Conservation (phyloP, 2,797 vertebrate genomes). For the Botia almorhae region DNA sequence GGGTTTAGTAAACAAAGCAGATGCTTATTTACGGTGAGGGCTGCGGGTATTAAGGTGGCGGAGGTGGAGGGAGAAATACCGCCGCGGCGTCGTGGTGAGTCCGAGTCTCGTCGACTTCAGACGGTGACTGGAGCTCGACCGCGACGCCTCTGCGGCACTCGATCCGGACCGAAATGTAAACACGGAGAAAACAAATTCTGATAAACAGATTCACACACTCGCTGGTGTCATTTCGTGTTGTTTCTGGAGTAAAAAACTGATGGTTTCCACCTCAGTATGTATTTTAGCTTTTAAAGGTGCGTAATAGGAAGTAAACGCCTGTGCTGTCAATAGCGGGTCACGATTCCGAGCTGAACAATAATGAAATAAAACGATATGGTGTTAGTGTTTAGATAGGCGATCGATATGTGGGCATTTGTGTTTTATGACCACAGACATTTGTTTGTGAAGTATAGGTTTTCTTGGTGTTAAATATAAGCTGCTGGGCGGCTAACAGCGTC, state of each 20-base stretch:
- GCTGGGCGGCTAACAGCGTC: conserved; percentile 42
- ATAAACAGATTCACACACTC: background rate
- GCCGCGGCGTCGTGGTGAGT: conserved; percentile 34
- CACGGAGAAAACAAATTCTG: background rate
- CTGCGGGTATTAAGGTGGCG: background rate
- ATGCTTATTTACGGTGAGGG: background rate
- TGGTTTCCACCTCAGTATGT: background rate
- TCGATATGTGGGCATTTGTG: background rate
- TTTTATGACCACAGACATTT: background rate
- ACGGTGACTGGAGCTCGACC: conserved; percentile 51
- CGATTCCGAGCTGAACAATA: background rate
- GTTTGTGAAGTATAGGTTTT: background rate
- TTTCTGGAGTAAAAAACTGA: background rate
- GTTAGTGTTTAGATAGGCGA: background rate
- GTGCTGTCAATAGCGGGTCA: conserved; percentile 28
- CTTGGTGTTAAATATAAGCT: background rate
- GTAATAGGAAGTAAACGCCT: conserved; percentile 55
- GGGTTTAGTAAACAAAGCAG: background rate
- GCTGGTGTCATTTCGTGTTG: background rate
- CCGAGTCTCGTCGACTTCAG: conserved; percentile 13
- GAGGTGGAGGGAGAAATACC: background rate
- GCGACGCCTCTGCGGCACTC: conserved; percentile 61
- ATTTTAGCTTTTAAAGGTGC: conserved; percentile 48
- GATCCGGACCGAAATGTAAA: background rate
- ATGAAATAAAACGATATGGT: background rate